Base-by-base conservation (phyloP, 2,113 vertebrate genomes). In the Phrynosoma blainvillii region DNA sequence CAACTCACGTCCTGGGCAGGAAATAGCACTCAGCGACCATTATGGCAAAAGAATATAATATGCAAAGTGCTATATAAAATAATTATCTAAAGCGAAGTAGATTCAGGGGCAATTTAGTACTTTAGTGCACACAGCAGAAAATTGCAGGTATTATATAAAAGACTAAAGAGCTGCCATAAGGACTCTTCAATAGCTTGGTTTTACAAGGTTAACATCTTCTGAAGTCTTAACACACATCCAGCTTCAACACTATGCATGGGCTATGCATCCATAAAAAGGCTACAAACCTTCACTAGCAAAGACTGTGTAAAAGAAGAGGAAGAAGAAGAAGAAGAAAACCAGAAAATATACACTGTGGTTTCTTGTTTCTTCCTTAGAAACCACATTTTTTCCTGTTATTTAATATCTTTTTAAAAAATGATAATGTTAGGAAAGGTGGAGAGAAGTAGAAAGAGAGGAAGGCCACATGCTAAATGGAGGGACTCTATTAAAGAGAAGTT, bases 41-140 rank as follows among this genome's bases (percentile, higher is more conserved):
- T 42, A 1, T 54, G 84, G 5, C 36, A 59, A 73, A 76, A 87
- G 71, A 25, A 89, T 79, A 88, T 85, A 65, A 47, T 87, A 52
- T 73, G 85, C 89, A 84, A 54, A 86, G 52, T 9, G 1, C 5
- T 14, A 68, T 0, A 2, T 20, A 73, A 88, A 91, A 76, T 59
- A 88, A 83, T 62, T 83, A 87, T 16, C 30, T 65, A 76, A 90
- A 87, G 62, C 2, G 21, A 36, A 56, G n/a, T 36, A 62, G 9
- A 84, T 87, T 86, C 77, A 65, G 9, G 0, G 62, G 88, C 78
- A 82, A 65, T 25, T 11, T 75, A 32, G 42, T 71, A 27, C 84
- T 89, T 88, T 18, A 84, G 2, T 84, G n/a, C 0, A n/a, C 70
- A 68, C 16, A 75, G 89, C 14, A 76, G n/a, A 90, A 87, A 73